A percentile compares a stretch with the other conserved stretches of the same genome.
These are phyloP conservation scores for Regulus satrapa DNA, from an alignment of 2,113 vertebrate species.

Conservation along the genomic window DNA sequence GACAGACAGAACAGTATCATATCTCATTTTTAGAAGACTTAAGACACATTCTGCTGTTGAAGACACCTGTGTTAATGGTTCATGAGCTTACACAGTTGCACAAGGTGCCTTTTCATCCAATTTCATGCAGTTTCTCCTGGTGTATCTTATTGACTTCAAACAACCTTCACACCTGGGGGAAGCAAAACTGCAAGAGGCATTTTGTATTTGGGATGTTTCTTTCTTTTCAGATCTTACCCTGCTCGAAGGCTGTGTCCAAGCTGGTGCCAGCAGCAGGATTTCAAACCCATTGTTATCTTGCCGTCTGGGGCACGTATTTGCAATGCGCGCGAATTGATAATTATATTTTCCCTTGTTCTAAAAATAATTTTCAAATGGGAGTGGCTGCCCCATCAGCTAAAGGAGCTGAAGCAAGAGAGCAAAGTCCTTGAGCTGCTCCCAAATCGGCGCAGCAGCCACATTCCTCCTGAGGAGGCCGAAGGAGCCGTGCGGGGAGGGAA, in stretches of 20 bases:
- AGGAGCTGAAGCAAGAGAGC: not conserved
- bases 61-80: not conserved
- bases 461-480: not conserved
- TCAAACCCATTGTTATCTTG: not conserved
- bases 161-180: not conserved
- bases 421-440: not conserved
- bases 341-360: not conserved
- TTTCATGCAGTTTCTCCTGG: not conserved
- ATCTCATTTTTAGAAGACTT: not conserved
- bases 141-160: not conserved
- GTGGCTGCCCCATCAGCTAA: not conserved
- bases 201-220: not conserved
- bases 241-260: not conserved
- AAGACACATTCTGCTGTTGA: not conserved
- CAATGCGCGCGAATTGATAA: not conserved
- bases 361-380: not conserved
- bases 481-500: not conserved
- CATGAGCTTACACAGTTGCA: not conserved
- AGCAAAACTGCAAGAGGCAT: not conserved
- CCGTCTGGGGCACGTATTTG: not conserved
- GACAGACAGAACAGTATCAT: not conserved
- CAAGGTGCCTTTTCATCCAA: not conserved
- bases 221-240: not conserved
- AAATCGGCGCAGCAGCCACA: not conserved
- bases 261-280: not conserved